Percentiles rank a stretch among this genome's conserved stretches.
These are phyloP conservation scores for Orchestia grillus DNA, from an alignment of 1,140 invertebrate genomes.

Conservation along the genomic window DNA sequence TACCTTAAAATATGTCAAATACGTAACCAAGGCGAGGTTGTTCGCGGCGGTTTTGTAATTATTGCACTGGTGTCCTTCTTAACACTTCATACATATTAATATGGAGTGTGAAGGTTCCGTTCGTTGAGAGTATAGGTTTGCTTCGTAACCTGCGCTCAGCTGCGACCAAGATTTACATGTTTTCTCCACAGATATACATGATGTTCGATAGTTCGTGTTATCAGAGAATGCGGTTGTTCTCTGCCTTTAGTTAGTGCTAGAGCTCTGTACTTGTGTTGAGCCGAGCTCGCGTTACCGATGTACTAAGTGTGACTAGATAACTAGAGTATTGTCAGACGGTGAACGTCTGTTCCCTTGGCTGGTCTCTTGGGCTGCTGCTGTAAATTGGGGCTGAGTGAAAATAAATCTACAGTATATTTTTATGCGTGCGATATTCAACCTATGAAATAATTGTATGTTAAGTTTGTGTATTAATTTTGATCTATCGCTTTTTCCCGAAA, in stretches of 20 bases:
- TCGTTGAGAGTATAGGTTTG: background rate
- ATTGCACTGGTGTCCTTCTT: no score
- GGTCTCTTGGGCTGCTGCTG: background rate
- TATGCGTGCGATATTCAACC: background rate
- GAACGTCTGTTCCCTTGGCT: background rate
- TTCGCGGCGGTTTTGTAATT: no score
- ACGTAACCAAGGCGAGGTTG: no score
- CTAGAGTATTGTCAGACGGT: background rate
- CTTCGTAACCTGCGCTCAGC: background rate
- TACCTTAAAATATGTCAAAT: no score
- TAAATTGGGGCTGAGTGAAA: background rate
- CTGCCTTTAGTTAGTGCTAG: background rate
- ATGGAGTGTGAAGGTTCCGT: no score
- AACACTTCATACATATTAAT: no score
- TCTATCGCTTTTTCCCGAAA: background rate
- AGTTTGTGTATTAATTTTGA: background rate
- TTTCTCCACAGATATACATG: background rate
- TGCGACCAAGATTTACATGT: background rate
- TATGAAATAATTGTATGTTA: background rate
- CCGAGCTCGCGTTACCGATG: background rate
- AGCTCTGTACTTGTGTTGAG: background rate
- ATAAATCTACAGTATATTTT: background rate
- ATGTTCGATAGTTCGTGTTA: background rate
- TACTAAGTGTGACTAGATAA: background rate
- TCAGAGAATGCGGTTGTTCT: background rate